Base-by-base conservation (phyloP, 1,140 invertebrate species). In the Heliconius nattereri region DNA sequence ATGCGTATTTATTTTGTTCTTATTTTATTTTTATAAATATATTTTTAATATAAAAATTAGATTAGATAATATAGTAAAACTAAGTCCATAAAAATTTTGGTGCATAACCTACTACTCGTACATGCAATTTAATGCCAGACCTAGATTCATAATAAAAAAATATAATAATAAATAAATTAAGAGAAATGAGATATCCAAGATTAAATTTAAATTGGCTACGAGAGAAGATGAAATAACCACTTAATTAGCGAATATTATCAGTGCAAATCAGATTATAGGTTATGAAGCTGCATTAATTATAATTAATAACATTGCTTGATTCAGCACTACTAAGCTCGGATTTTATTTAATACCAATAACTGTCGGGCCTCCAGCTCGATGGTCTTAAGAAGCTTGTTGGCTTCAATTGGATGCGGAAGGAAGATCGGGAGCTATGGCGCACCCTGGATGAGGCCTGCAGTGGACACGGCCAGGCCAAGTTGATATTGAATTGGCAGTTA, bases 221-320 rank as follows among this genome's bases (percentile, higher is more conserved):
- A 37, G 23, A 35, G 57, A 32, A 57, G 35, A 70, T 76, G 45
- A 70, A 76, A 66, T 76, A 76, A 70, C 75, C 75, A 66, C 57
- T n/a, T 76, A 76, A 76, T 76, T 76, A 76, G 75, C 66, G 40
- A 76, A 76, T 76, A 71, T 71, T 71, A 76, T 76, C 75, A 13
- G 40, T n/a, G 60, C 5, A 76, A 76, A 76, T 76, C 66, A 76
- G 70, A 76, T 76, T 71, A 76, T 66, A 40, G 60, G 35, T 57
- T 71, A 76, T 71, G 70, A 71, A 71, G 75, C 72, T 40, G 32
- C 29, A 23, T 20, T 76, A 26, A 76, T 76, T 76, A 70, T 57
- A 45, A 26, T 45, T 71, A 26, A 49, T 60, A 49, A 60, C 52
- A 49, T 74, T 49, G 11, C 73, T 40, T 52, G 9, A 66, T 66